Conservation (phyloP, 2,888 invertebrate genomes). For the Anaspis maculata region DNA sequence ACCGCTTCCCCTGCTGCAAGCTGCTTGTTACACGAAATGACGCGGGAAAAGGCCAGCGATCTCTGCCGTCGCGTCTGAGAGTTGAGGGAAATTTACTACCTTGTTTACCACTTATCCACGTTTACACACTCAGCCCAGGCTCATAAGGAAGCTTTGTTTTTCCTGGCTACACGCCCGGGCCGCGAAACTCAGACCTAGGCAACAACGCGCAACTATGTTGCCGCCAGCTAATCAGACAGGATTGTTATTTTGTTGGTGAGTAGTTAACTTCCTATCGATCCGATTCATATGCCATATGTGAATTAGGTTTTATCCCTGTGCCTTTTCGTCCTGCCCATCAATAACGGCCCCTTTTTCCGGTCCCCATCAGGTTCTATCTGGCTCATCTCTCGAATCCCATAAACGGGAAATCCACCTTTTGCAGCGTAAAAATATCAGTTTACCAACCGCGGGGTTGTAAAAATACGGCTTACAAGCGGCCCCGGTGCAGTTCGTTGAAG, state of each 20-base stretch:
- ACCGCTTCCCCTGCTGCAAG: constrained; percentile 10
- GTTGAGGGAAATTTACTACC: constrained; percentile 43
- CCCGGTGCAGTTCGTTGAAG: too few species aligned
- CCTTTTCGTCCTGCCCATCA: too few species aligned
- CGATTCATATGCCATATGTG: too few species aligned
- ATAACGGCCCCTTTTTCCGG: too few species aligned
- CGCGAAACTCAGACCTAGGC: constrained; percentile 16
- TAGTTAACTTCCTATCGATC: constrained; percentile 36
- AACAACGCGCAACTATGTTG: constrained; percentile 20
- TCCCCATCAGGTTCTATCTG: too few species aligned
- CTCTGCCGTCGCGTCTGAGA: constrained; percentile 30
- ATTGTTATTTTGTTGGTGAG: constrained; percentile 36
- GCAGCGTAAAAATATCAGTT: too few species aligned
- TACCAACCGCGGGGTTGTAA: too few species aligned
- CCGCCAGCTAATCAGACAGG: constrained; percentile 37
- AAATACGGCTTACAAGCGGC: too few species aligned
- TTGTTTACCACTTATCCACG: constrained; percentile 45
- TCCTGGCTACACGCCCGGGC: constrained; percentile 37
- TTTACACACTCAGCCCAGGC: constrained; percentile 41
- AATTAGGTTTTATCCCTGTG: too few species aligned
- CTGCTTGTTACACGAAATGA: constrained; percentile 17
- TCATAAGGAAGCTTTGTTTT: constrained; percentile 39
- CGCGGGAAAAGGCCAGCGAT: constrained; percentile 26
- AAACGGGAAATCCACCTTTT: too few species aligned
- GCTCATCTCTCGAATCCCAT: too few species aligned